Conservation (phyloP, 2,888 invertebrate genomes). For the Lasioglossum leucozonium region DNA sequence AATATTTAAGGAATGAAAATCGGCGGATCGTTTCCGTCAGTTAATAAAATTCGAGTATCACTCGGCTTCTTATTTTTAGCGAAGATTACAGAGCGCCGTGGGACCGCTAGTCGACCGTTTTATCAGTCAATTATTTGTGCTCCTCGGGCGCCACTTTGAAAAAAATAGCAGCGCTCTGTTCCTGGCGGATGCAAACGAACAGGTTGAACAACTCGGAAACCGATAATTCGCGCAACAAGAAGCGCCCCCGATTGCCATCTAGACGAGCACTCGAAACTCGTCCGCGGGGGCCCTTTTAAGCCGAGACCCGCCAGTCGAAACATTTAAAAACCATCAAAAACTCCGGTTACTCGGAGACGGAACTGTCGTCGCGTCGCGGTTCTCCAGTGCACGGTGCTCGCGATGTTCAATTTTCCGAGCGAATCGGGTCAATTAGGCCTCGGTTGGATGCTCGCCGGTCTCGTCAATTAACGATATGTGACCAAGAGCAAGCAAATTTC, state of each 20-base stretch:
- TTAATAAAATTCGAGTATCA: constrained; percentile 14
- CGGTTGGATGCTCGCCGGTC: constrained; percentile 4
- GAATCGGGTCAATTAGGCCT: constrained; percentile 41
- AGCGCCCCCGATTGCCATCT: constrained; percentile 10
- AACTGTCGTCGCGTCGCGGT: background rate
- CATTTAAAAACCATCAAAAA: constrained; percentile 21
- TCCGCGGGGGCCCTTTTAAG: constrained; percentile 1
- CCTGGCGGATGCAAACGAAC: constrained; percentile 3
- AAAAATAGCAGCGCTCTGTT: constrained; percentile 15
- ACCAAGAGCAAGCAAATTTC: constrained; percentile 45
- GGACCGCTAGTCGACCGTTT: background rate
- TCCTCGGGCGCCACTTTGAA: constrained; percentile 17
- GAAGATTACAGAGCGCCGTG: background rate
- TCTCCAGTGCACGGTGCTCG: background rate
- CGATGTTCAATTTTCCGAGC: background rate
- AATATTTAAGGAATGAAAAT: constrained; percentile 6
- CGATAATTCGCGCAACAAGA: constrained; percentile 16
- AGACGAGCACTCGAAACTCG: constrained; percentile 22
- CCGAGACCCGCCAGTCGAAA: constrained; percentile 10
- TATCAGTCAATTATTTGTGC: constrained; percentile 6
- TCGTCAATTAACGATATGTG: constrained; percentile 45
- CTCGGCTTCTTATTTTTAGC: constrained; percentile 9
- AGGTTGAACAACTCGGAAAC: constrained; percentile 13
- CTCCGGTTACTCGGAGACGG: background rate
- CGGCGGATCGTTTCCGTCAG: background rate